Conservation (phyloP, 1,140 invertebrate genomes). For the Plodia interpunctella region DNA sequence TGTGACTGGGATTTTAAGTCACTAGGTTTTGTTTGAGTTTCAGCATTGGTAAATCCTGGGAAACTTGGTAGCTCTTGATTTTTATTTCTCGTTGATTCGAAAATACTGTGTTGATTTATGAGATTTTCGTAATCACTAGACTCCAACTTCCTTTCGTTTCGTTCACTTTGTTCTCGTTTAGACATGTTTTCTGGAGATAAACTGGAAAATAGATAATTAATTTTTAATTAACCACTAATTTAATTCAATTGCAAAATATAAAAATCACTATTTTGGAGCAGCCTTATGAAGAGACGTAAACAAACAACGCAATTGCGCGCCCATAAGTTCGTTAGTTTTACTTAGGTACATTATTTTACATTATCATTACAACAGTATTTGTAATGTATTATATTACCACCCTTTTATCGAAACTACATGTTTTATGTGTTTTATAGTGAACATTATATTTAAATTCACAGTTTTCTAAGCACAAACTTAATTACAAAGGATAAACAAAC, state of each 20-base stretch:
- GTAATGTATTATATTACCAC: not conserved
- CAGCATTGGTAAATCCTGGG: constrained; percentile 71
- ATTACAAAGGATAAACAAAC: constrained; percentile 29
- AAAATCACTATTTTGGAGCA: not conserved
- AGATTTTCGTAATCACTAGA: constrained; percentile 72
- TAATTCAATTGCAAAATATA: not conserved
- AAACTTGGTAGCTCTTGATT: constrained; percentile 70
- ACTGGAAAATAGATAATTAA: constrained; percentile 35
- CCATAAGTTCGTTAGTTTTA: constrained; percentile 10
- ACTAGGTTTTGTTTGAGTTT: constrained; percentile 71
- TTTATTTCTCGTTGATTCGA: constrained; percentile 61
- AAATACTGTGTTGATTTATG: constrained; percentile 72
- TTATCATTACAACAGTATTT: not conserved
- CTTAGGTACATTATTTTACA: not conserved
- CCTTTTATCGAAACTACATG: not conserved
- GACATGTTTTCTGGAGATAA: constrained; percentile 55
- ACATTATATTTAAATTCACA: not conserved
- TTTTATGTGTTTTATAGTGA: not conserved
- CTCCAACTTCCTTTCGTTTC: constrained; percentile 69
- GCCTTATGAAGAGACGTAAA: constrained; percentile 38
- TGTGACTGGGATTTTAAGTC: constrained; percentile 61
- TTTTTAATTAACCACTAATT: not conserved
- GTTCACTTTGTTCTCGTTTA: constrained; percentile 68
- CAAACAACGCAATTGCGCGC: constrained; percentile 68
- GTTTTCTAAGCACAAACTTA: too few species aligned